These are phyloP conservation scores for Enteromius thamalakanensis DNA, from an alignment of 2,797 vertebrate species.

Conservation along the genomic window DNA sequence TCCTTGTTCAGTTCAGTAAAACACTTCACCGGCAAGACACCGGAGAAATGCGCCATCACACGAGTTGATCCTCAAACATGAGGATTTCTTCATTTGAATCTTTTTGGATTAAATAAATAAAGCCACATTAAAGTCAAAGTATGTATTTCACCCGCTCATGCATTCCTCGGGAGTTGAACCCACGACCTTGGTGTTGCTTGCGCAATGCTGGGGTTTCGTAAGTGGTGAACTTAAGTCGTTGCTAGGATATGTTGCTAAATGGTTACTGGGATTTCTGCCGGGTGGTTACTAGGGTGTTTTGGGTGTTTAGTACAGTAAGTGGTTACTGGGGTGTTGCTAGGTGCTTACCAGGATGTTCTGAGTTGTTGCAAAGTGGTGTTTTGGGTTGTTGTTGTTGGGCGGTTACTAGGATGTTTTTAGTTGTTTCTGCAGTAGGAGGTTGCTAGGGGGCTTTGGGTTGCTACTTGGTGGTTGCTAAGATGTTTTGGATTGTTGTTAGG, in stretches of 20 bases:
- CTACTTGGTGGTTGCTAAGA: too few relatives aligned
- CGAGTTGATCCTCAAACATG: too few relatives aligned
- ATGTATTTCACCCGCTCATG: neutral
- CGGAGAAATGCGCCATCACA: neutral
- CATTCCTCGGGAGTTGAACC: neutral
- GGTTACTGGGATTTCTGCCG: neutral
- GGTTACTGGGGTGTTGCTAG: neutral
- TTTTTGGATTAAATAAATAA: neutral
- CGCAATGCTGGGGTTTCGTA: neutral
- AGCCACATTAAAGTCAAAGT: neutral
- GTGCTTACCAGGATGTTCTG: neutral
- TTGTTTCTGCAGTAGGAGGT: too few relatives aligned
- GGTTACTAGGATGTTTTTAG: too few relatives aligned
- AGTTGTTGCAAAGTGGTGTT: too few relatives aligned
- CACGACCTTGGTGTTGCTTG: neutral
- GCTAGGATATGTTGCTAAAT: neutral
- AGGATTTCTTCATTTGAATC: neutral
- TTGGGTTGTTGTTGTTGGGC: too few relatives aligned
- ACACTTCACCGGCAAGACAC: neutral
- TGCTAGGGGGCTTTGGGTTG: too few relatives aligned
- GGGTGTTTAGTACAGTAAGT: neutral
- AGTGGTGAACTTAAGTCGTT: neutral
- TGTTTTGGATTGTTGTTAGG: neutral
- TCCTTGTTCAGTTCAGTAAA: neutral
- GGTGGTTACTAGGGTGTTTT: neutral